A percentile compares a stretch with the other conserved stretches of the same genome.
These are phyloP conservation scores for Dendrolimus pini DNA, from an alignment of 2,888 invertebrate species.

Conservation along the genomic window DNA sequence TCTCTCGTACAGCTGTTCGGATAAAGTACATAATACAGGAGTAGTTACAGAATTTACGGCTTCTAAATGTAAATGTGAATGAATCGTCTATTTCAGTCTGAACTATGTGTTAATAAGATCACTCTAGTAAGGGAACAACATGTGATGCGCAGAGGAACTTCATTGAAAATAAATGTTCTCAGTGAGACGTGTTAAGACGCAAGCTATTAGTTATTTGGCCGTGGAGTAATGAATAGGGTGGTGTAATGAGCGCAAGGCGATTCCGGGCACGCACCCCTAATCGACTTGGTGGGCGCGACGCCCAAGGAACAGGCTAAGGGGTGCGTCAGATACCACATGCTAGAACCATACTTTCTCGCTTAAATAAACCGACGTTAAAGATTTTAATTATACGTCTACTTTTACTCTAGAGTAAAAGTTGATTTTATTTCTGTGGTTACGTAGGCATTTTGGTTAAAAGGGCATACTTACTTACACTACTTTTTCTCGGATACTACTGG, in stretches of 20 bases:
- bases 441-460: no score
- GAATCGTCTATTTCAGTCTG: slow-evolving; percentile 9
- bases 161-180: slow-evolving; percentile 56
- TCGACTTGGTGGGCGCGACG: slow-evolving; percentile 32
- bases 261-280: slow-evolving; percentile 62
- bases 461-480: no score
- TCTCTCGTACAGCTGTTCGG: no score
- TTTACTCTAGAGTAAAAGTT: no score
- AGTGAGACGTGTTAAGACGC: slow-evolving; percentile 45
- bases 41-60: no score
- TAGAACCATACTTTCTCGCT: no score
- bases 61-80: neutral
- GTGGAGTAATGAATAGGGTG: slow-evolving; percentile 62
- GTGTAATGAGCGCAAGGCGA: slow-evolving; percentile 63
- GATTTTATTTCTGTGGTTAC: no score
- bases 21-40: no score
- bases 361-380: no score
- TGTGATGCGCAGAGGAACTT: slow-evolving; percentile 21
- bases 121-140: slow-evolving; percentile 19
- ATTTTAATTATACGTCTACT: no score
- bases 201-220: slow-evolving; percentile 62
- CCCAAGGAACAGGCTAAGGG: neutral
- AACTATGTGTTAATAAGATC: slow-evolving; percentile 26
- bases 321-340: neutral
- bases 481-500: no score